Evolutionary conservation across 2,113 vertebrate genomes (phyloP).

Genomic region (Pao palembangensis): DNA sequence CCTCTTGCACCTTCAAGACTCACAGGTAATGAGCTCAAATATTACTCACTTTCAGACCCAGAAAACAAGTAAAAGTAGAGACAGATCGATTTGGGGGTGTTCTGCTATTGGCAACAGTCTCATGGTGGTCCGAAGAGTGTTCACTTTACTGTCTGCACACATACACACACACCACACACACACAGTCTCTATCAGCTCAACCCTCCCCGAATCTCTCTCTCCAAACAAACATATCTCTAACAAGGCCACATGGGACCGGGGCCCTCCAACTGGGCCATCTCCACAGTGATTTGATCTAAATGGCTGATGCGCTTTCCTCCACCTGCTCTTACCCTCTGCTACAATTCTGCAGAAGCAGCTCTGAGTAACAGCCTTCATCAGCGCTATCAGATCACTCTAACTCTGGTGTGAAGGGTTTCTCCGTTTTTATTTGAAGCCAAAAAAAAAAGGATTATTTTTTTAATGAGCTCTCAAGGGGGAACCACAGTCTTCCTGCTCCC

Average conservation of each 20-base stretch:
- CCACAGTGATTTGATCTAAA: constrained; percentile 26
- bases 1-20: too few species aligned
- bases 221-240: constrained; percentile 58
- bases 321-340: constrained; percentile 3
- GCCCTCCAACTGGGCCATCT: constrained; percentile 40
- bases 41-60: too few species aligned
- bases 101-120: too few species aligned
- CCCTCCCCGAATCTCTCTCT: not conserved
- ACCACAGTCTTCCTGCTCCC: constrained; percentile 18
- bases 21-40: too few species aligned
- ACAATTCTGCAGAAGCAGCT: constrained; percentile 2
- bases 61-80: too few species aligned
- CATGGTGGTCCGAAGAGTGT: too few species aligned
- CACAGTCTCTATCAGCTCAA: constrained; percentile 8
- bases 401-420: constrained; percentile 18
- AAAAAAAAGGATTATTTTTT: constrained; percentile 30
- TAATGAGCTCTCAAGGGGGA: constrained; percentile 61
- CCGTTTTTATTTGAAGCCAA: constrained; percentile 18
- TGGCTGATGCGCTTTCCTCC: constrained; percentile 19
- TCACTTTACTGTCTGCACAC: not conserved
- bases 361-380: too few species aligned
- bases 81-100: too few species aligned
- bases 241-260: constrained; percentile 52
- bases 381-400: constrained; percentile 5
- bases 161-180: constrained; percentile 12